These are phyloP conservation scores for Ceramica pisi DNA, from an alignment of 2,888 invertebrate species.

Conservation along the genomic window DNA sequence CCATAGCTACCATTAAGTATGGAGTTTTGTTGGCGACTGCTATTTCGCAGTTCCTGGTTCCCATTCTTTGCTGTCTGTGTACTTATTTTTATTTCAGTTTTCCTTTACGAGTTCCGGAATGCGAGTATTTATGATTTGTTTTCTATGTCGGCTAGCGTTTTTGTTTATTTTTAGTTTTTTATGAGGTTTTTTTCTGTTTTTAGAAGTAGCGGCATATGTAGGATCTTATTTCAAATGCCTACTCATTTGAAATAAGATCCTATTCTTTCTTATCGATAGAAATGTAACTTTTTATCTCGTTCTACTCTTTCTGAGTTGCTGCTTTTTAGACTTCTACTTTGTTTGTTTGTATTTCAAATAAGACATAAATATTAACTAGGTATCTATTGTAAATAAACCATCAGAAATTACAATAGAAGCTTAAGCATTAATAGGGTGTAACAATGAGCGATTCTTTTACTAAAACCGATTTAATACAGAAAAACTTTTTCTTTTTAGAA, in stretches of 20 bases:
- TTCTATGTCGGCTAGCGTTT: not conserved
- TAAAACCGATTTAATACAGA: not conserved
- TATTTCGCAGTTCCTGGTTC: slow-evolving; percentile 47
- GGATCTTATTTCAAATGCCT: not conserved
- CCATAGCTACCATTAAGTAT: slow-evolving; percentile 67
- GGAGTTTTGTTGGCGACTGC: slow-evolving; percentile 63
- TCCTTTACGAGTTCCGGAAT: slow-evolving; percentile 12
- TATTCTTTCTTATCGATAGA: not conserved
- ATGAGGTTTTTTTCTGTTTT: not conserved
- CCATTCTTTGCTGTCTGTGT: slow-evolving; percentile 35
- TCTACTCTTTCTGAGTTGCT: not conserved
- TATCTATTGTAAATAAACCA: not conserved
- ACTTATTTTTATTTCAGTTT: slow-evolving; percentile 43
- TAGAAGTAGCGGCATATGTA: not conserved
- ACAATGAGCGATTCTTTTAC: not conserved
- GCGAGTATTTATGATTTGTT: slow-evolving; percentile 27
- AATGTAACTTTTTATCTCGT: not conserved
- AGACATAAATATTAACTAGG: too few species aligned
- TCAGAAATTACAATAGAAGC: not conserved
- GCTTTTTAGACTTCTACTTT: not conserved
- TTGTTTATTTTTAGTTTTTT: not conserved
- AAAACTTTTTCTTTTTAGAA: not conserved
- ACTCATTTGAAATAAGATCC: too few species aligned
- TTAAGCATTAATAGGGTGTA: not conserved
- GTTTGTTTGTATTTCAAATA: not conserved